These are phyloP conservation scores for Saccopteryx bilineata DNA, from an alignment of 2,113 vertebrate genomes.

Conservation along the genomic window DNA sequence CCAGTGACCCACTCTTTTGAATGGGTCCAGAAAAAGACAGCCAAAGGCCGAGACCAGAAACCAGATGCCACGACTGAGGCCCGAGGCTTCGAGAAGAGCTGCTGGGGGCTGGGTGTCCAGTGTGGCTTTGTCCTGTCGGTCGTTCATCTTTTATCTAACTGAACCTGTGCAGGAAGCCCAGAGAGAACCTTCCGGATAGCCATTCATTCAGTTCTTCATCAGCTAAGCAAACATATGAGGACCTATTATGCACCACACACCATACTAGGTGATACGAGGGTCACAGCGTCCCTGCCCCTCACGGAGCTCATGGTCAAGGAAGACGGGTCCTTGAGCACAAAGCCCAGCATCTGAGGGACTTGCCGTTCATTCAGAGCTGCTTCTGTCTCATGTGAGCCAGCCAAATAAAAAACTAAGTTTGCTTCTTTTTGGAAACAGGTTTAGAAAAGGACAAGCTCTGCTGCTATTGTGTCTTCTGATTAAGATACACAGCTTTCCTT, in stretches of 20 bases:
- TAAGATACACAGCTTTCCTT: not conserved
- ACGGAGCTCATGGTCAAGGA: not conserved
- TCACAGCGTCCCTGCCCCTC: not conserved
- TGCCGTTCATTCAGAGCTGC: not conserved
- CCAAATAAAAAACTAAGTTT: not conserved
- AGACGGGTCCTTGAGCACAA: not conserved
- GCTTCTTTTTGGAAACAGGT: constrained; percentile 10
- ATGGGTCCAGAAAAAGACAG: not conserved
- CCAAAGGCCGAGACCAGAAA: not conserved
- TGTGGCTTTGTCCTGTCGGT: not conserved
- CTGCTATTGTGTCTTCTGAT: not conserved
- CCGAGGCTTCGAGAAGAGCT: not conserved
- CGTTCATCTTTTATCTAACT: not conserved
- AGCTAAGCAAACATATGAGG: not conserved
- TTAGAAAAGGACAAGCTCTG: not conserved
- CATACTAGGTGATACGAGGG: no score
- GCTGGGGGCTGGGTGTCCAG: not conserved
- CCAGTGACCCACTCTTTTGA: not conserved
- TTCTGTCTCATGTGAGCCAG: not conserved
- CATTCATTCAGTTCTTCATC: not conserved
- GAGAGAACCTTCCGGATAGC: not conserved
- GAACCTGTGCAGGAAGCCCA: not conserved
- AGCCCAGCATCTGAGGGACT: not conserved
- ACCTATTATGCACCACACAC: not conserved
- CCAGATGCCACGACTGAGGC: not conserved